Base-by-base conservation (phyloP, 2,888 invertebrate species). In the Syrista parreyssii region DNA sequence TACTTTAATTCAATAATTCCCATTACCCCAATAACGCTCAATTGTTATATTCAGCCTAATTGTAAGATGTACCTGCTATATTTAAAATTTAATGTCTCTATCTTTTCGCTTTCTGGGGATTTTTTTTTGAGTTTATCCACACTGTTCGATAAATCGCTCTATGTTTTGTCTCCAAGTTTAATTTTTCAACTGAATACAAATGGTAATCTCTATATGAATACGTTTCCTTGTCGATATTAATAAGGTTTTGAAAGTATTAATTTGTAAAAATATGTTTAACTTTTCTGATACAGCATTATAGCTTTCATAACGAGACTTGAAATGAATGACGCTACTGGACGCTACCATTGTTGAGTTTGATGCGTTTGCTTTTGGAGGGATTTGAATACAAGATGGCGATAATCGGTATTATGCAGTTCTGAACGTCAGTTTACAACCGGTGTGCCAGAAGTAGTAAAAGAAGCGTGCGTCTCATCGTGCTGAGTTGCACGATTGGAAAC, bases 311-410 rank as follows among this genome's bases (percentile, higher is more conserved):
- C 15, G 15, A 15, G 15, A 15, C 15, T 15, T 15, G 15, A 15
- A 40, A 40, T 6, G 15, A 40, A 40, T 6, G 40, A 40, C 40
- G 40, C 40, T 40, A 40, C 40, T 15, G 6, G 40, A 40, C 40
- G 40, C 40, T 40, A 40, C 40, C 40, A 15, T 40, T 15, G 15
- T 40, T 40, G 15, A 15, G 40, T 40, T 40, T 40, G 55, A 1
- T 55, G 23, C 55, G 40, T 34, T 75, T 68, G 68, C n/a, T 34
- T 77, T 71, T 34, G 74, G 55, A 31, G 71, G 75, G 35, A 73
- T 74, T 33, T 32, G 79, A 79, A 80, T 80, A 36, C 77, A 82
- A 82, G 12, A 82, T 82, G 82, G 82, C 81, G 79, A 23, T 75
- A 33, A 32, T 73, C n/a, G 71, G 68, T 33, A 31, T 73, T 73